Evolutionary conservation across 2,797 vertebrate genomes (phyloP).

Genomic region (Propithecus perrieri): DNA sequence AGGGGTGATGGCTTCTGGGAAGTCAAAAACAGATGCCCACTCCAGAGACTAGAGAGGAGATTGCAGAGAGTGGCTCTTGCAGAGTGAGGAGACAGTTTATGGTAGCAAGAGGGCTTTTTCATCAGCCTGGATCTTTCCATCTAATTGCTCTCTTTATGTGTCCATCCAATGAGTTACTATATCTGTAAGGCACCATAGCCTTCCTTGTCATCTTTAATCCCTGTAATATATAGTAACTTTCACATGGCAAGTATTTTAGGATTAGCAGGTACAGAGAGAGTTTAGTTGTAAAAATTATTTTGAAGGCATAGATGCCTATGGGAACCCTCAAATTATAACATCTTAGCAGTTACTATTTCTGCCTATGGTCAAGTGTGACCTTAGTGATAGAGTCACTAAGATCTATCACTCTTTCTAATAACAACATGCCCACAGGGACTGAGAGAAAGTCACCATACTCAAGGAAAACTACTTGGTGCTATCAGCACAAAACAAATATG

Average conservation of each 20-base stretch:
- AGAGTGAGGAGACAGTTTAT: not conserved
- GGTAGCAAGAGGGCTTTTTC: not conserved
- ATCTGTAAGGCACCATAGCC: not conserved
- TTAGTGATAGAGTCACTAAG: not conserved
- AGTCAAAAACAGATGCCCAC: not conserved
- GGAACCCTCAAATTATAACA: not conserved
- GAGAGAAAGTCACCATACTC: not conserved
- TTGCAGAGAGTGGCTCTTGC: accelerated
- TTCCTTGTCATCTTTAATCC: not conserved
- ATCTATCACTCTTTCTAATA: not conserved
- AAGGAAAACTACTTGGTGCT: not conserved
- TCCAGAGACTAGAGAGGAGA: not conserved
- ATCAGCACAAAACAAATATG: slow-evolving; percentile 10
- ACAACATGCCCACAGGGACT: not conserved
- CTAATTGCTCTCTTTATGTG: not conserved
- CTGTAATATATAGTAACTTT: not conserved
- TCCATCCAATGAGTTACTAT: not conserved
- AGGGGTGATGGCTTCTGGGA: not conserved
- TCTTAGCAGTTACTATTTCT: not conserved
- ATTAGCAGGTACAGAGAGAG: not conserved
- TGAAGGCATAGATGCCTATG: not conserved
- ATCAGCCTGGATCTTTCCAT: not conserved
- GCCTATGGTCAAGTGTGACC: not conserved
- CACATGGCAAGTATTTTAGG: not conserved
- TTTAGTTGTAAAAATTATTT: not conserved